These are phyloP conservation scores for Drosophila borborema DNA, from an alignment of 2,888 invertebrate genomes.

Conservation along the genomic window DNA sequence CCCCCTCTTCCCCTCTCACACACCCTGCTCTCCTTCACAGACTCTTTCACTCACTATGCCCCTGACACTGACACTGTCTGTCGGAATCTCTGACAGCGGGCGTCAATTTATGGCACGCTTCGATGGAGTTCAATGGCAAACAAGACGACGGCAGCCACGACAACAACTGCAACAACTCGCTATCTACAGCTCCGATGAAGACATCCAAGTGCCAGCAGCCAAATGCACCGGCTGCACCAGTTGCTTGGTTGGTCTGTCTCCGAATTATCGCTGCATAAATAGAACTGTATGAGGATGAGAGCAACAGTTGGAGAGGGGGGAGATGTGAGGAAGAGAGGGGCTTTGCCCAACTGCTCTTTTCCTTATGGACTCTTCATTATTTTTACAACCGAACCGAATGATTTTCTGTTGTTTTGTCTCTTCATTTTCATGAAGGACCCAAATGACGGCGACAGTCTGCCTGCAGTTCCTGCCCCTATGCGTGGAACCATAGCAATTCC, in stretches of 20 bases:
- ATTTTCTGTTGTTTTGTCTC: conserved; percentile 1
- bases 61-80: conserved; percentile 38
- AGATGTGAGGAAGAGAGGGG: not conserved
- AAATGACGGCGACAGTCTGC: conserved; percentile 34
- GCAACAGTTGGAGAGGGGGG: conserved; percentile 8
- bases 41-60: conserved; percentile 5
- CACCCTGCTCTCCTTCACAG: not conserved
- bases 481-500: not conserved
- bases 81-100: conserved; percentile 58
- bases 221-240: conserved; percentile 34
- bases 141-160: conserved; percentile 17
- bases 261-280: conserved; percentile 75
- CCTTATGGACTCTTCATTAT: conserved; percentile 44
- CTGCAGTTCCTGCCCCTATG: not conserved
- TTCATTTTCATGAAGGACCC: conserved; percentile 36
- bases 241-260: conserved; percentile 51
- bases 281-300: conserved; percentile 42
- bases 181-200: conserved; percentile 53
- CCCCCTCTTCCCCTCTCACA: too few relatives aligned
- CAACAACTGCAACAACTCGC: conserved; percentile 1
- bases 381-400: conserved; percentile 42
- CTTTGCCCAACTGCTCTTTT: not conserved
- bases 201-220: conserved; percentile 57
- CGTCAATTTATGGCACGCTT: conserved; percentile 81
- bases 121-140: conserved; percentile 76